Base-by-base conservation (phyloP, 2,797 vertebrate species). In the Sebastes matsubarae region DNA sequence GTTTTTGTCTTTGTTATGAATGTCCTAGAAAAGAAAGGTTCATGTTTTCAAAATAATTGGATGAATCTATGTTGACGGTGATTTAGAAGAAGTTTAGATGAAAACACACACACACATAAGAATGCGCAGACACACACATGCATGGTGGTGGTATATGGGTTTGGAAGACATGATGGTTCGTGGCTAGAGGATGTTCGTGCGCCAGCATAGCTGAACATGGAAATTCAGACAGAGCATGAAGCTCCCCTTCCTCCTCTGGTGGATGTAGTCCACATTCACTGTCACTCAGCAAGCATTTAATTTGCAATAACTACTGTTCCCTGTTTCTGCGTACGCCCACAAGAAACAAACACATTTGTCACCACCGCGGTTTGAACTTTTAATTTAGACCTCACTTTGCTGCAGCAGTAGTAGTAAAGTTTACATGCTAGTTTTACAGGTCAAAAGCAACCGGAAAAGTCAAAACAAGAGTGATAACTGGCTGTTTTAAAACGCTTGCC, bases 191-290 rank as follows among this genome's bases (percentile, higher is more conserved):
- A 75, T 36, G 61, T 85, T 78, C 1, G 5, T 85, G 80, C 6
- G 50, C 64, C 86, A 81, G 81, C 87, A 91, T 67, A 78, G 80
- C 18, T 68, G 36, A 82, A 85, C 83, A 88, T 86, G 63, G 82
- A 92, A 83, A 93, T 77, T 87, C 46, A 79, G 84, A 75, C 50
- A 20, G 66, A 57, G 68, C 72, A 57, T 69, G 36, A 70, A 57
- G 58, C 60, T 80, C 1, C 24, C 7, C 77, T 80, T 88, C 87
- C 79, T 88, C 71, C 59, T 75, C 32, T 57, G 34, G 67, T 10
- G 63, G 29, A 55, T 66, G 30, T 32, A 68, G 52, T 66, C 42
- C 59, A 10, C 67, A 78, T 32, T 67, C 10, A 58, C 71, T 36
- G 30, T 70, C 36, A 34, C 46, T 58, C 14, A 18, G 50, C 30